phyloP scores from a whole-genome alignment of 2,113 vertebrate genomes.

The Nothoprocta pentlandii region DNA sequence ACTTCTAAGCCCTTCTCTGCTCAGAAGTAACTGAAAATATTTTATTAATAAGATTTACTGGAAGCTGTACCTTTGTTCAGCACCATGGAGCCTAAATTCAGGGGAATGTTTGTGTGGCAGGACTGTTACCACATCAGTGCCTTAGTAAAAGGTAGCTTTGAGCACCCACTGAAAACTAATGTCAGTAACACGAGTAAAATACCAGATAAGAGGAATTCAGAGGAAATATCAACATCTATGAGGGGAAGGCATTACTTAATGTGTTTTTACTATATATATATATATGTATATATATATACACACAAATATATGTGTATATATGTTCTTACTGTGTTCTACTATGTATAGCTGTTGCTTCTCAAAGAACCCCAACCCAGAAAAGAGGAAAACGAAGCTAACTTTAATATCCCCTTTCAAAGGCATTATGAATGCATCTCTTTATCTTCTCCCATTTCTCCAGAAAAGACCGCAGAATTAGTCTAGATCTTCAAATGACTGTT shows the following conservation, averaged over 20 bases:
- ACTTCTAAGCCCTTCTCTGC: not conserved
- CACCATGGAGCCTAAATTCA: fast-evolving
- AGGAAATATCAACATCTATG: not conserved
- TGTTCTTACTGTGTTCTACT: too few species aligned
- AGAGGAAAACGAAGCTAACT: not conserved
- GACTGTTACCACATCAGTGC: too few species aligned
- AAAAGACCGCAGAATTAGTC: not conserved
- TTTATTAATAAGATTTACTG: not conserved
- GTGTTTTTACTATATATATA: not conserved
- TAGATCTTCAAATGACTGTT: not conserved
- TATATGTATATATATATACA: too few species aligned
- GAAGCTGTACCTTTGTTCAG: not conserved
- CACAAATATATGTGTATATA: too few species aligned
- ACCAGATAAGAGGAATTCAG: not conserved
- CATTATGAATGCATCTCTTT: not conserved
- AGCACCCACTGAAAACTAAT: not conserved
- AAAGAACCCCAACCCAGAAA: not conserved
- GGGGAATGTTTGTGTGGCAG: not conserved
- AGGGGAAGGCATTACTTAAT: not conserved
- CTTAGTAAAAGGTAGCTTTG: not conserved
- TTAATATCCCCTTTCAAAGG: not conserved
- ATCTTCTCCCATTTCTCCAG: not conserved
- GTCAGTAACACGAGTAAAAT: not conserved
- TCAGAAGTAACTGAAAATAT: not conserved
- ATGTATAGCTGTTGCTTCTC: not conserved